Base-by-base conservation (phyloP, 2,113 vertebrate genomes). In the Caloenas nicobarica region DNA sequence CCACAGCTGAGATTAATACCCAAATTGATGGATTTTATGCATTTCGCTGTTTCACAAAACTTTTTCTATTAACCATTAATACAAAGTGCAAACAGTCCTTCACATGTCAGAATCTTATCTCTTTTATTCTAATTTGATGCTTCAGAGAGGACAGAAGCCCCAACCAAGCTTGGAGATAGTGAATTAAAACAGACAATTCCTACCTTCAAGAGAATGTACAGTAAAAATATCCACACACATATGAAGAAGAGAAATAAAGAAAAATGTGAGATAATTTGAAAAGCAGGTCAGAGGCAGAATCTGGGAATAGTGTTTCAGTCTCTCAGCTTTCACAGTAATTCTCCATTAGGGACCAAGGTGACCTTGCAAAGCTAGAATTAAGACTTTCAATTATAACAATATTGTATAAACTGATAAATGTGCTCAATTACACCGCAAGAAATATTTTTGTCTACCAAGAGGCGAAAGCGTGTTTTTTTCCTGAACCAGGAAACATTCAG, bases 341-440 rank as follows among this genome's bases (percentile, higher is more conserved):
- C 89, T 89, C 68, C 48, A 17, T 58, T 81, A 83, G 82, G 69
- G 68, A 90, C 48, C 68, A 91, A 93, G 68, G 85, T 93, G 88
- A 89, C 95, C 72, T 96, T 74, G 80, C 29, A 91, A 81, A 86
- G 88, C 38, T 51, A 71, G 89, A 91, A 80, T 88, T 54, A 93
- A 91, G 68, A 64, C 36, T 91, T 94, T 91, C 68, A 91, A 88
- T 96, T 96, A 91, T n/a, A 93, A 88, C 8, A 50, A 24, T 74
- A 82, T 86, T 86, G 34, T n/a, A 70, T 11, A 48, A 93, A 78
- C 14, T 86, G 79, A 95, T 72, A 66, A 93, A 91, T 78, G 68
- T 21, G 29, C 19, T 85, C 68, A 91, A 73, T 94, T 91, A 91
- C 7, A 66, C 34, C 19, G 11, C 60, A 83, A 73, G 88, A 88